Evolutionary conservation across 2,113 vertebrate species (phyloP), one percentile per base, ranked within the genome.

Genomic region (Turdus rufiventris): DNA sequence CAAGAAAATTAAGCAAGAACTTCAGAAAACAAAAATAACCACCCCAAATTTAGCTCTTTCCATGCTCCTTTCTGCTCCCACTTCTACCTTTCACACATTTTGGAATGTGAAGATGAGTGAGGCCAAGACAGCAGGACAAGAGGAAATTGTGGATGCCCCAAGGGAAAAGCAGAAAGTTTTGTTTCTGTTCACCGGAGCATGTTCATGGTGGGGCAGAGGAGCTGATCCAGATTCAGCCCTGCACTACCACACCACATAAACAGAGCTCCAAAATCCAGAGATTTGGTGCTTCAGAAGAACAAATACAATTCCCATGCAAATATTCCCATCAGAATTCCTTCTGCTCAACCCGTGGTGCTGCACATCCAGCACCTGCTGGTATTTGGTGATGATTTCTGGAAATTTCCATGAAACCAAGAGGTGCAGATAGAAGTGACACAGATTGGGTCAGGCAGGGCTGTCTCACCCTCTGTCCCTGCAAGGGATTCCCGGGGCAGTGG

Each of bases 401-500:
- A 82, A 76, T 16, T 53, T 68, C 60, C n/a, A n/a, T 50, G 47
- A 71, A 90, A 56, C 8, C 28, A 23, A 31, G 54, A 80, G 31
- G 18, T 54, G 45, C 23, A 57, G 57, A 24, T 6, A 19, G 74
- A 57, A 21, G 15, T 34, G 50, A 4, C n/a, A 25, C 29, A 57
- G 45, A 25, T 5, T 14, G 43, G 21, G 72, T 38, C 40, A 62
- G 31, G 31, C 58, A 72, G 36, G 38, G 43, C 29, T 82, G 24
- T 62, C 84, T n/a, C 60, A 54, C 51, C 14, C 5, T 0, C 29
- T 56, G 31, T 23, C 47, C 61, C 70, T 74, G 15, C 18, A 40
- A 43, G 36, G 34, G 36, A 51, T 33, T 2, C 0, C 51, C 19
- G 50, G 48, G 43, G 6, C 45, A 0, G 19, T 38, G 33, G 9